These are phyloP conservation scores for Drosophila kurseongensis DNA, from an alignment of 1,140 invertebrate genomes.

Conservation along the genomic window DNA sequence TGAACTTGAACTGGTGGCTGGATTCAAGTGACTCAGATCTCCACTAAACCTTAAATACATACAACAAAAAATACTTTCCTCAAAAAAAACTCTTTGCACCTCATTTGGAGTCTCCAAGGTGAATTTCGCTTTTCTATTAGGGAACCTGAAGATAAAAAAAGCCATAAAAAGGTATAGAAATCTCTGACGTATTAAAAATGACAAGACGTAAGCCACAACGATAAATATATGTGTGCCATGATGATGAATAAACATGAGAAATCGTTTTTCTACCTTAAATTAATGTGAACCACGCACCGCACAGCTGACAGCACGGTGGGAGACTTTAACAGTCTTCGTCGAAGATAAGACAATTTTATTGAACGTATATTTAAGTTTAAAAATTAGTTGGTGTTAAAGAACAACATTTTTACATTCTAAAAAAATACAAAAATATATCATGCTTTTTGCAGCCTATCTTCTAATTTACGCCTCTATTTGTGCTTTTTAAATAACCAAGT, in stretches of 20 bases:
- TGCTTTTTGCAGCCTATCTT: no score
- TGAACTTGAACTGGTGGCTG: conserved; percentile 13
- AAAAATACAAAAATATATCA: no score
- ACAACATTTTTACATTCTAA: no score
- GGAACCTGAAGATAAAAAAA: conserved; percentile 11
- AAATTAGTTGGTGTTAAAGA: no score
- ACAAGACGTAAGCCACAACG: conserved; percentile 9
- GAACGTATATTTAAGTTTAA: no score
- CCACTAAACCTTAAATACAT: conserved; percentile 10
- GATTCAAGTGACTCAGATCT: conserved; percentile 19
- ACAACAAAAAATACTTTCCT: conserved; percentile 1
- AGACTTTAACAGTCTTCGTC: not conserved
- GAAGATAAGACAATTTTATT: not conserved
- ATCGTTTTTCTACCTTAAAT: conserved; percentile 25
- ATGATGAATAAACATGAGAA: conserved; percentile 41
- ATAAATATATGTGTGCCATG: conserved; percentile 13
- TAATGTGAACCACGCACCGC: conserved; percentile 40
- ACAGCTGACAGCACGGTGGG: conserved; percentile 40
- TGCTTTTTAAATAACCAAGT: no score
- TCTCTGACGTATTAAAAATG: conserved; percentile 31
- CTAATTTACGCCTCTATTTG: no score
- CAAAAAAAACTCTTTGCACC: not conserved
- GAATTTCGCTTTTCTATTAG: conserved; percentile 20
- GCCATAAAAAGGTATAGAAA: not conserved
- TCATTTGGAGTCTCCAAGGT: conserved; percentile 7